Percentiles rank a stretch among this genome's conserved stretches.
Conservation (phyloP, 2,888 invertebrate genomes). For the Subacronicta megacephala region DNA sequence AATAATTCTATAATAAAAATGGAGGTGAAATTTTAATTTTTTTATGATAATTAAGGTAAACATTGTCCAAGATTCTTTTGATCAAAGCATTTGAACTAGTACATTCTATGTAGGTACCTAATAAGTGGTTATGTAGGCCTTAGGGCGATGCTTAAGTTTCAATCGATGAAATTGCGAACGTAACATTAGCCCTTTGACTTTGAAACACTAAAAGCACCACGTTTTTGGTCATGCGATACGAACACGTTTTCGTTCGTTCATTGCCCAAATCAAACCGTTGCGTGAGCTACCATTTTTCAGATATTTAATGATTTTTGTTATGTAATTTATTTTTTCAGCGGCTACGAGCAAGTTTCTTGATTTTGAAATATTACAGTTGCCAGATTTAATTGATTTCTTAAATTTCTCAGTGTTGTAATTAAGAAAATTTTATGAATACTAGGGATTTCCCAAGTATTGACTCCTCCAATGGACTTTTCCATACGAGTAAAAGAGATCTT, state of each 20-base stretch:
- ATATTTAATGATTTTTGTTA: conserved; percentile 27
- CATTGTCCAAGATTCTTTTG: conserved; percentile 8
- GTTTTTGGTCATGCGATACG: conserved; percentile 42
- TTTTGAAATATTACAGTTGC: too few species aligned
- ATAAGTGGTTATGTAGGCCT: too few species aligned
- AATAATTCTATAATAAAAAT: conserved; percentile 40
- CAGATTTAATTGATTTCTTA: too few species aligned
- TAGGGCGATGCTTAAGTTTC: conserved; percentile 5
- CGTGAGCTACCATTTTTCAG: conserved; percentile 46
- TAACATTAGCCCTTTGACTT: conserved; percentile 36
- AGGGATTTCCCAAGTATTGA: too few species aligned
- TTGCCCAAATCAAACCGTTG: conserved; percentile 32
- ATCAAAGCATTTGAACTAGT: background rate
- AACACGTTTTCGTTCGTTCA: conserved; percentile 43
- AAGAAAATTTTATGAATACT: too few species aligned
- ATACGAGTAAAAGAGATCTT: too few species aligned
- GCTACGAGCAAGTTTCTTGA: too few species aligned
- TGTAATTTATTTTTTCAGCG: too few species aligned
- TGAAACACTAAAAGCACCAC: conserved; percentile 33
- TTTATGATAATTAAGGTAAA: conserved; percentile 38
- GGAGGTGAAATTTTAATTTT: conserved; percentile 17
- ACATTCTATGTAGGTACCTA: too few species aligned
- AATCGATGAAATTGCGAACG: conserved; percentile 27
- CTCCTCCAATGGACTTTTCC: too few species aligned
- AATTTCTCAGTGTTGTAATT: too few species aligned